These are phyloP conservation scores for Cerastoderma edule DNA, from an alignment of 2,888 invertebrate genomes.

Conservation along the genomic window DNA sequence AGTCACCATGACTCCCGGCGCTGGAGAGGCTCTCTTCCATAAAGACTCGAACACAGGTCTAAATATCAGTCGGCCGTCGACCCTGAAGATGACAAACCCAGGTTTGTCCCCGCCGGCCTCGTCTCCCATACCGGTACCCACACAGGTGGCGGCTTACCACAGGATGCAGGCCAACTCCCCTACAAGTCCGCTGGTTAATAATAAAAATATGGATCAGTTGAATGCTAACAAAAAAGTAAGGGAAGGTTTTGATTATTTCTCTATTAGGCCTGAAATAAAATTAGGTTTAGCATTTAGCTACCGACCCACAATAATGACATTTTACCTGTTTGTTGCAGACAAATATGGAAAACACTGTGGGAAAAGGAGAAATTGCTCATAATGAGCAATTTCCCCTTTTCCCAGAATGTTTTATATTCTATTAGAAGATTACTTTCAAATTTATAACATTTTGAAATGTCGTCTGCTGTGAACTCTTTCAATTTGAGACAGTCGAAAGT, in stretches of 20 bases:
- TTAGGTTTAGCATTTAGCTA: too few relatives aligned
- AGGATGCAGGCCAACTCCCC: constrained; percentile 82
- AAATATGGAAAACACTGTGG: too few relatives aligned
- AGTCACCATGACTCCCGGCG: constrained; percentile 63
- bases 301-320: too few relatives aligned
- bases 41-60: constrained; percentile 60
- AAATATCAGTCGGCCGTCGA: constrained; percentile 70
- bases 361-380: too few relatives aligned
- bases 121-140: constrained; percentile 91
- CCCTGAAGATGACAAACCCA: constrained; percentile 67
- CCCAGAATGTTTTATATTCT: too few relatives aligned
- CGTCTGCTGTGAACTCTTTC: too few relatives aligned
- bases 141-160: constrained; percentile 86
- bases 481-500: too few relatives aligned
- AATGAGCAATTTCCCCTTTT: too few relatives aligned
- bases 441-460: too few relatives aligned
- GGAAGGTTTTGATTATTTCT: too few relatives aligned
- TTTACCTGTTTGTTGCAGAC: too few relatives aligned
- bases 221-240: constrained; percentile 22
- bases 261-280: too few relatives aligned
- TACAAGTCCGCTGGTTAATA: constrained; percentile 45
- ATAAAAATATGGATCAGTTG: constrained; percentile 20
- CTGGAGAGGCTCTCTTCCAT: constrained; percentile 68
- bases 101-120: constrained; percentile 78
- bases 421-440: neutral